A percentile compares a stretch with the other conserved stretches of the same genome.
Evolutionary conservation across 2,113 vertebrate species (phyloP).

Genomic region (Dromiciops gliroides): DNA sequence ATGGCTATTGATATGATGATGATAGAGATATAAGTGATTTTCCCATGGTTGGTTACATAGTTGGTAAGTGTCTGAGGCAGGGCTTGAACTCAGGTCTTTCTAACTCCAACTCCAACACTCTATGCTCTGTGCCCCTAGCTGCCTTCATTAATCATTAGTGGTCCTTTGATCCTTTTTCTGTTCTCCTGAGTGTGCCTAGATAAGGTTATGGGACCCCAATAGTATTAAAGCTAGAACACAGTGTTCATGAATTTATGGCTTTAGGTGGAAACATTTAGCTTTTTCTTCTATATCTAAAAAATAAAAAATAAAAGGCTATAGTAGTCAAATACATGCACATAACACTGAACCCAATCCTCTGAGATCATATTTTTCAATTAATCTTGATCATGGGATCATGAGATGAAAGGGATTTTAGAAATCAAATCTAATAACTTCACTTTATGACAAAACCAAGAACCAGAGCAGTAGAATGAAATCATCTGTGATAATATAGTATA

Average conservation of each 20-base stretch:
- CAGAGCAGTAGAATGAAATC: background rate
- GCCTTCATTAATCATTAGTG: too few relatives aligned
- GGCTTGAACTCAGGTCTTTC: too few relatives aligned
- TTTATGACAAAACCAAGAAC: background rate
- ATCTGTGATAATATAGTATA: background rate
- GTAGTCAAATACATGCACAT: background rate
- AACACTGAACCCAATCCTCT: background rate
- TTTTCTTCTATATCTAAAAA: background rate
- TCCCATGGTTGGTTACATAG: too few relatives aligned
- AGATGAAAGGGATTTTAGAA: background rate
- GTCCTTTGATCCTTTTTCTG: too few relatives aligned
- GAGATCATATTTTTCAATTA: background rate
- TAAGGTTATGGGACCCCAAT: too few relatives aligned
- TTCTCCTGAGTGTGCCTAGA: too few relatives aligned
- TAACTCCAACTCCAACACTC: too few relatives aligned
- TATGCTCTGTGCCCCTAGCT: too few relatives aligned
- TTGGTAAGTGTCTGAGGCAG: too few relatives aligned
- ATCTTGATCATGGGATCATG: background rate
- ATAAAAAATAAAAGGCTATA: background rate
- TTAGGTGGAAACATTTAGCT: rapidly evolving
- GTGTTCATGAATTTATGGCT: too few relatives aligned
- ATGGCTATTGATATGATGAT: too few relatives aligned
- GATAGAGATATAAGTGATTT: too few relatives aligned
- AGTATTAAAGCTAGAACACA: background rate
- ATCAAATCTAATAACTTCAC: background rate